Evolutionary conservation across 2,888 invertebrate species (phyloP), one percentile per base, ranked within the genome.

Genomic region (Drosophila demipolita): DNA sequence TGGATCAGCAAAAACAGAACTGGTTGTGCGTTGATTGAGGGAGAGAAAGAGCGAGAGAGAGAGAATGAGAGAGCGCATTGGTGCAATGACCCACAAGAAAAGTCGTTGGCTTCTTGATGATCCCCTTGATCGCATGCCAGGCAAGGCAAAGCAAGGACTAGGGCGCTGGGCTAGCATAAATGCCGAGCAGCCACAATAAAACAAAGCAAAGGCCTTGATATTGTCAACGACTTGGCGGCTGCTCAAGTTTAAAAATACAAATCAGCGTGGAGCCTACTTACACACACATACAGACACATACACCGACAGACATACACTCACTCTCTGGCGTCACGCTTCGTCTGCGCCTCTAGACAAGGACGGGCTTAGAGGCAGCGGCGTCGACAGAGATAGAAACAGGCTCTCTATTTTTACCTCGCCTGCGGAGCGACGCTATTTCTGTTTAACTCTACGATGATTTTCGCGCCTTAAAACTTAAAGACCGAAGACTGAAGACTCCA

Each of bases 31-130:
- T 38, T 29, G 50, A 55, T 23, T 48, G 55, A 52, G 48, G 36
- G 54, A 60, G 40, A 26, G 45, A 53, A 53, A 23, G 36, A 55
- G 53, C 11, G 58, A 53, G 26, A 38, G 45, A 9, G 42, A 36
- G 26, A 40, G 40, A 57, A 53, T 17, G 59, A 38, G 20, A 15
- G 17, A 35, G 48, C 53, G 7, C 0, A 15, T 71, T 20, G 35
- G 33, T 87, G 84, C 88, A 80, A 87, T 84, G 88, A 84, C 84
- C 84, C 68, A 87, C 64, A 87, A 76, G 80, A 74, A 87, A 78
- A 80, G 84, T 84, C 83, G 84, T 87, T 87, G 88, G 69, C 84
- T 76, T 86, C 77, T 77, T 71, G 70, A 57, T 71, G 70, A 60
- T 57, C 73, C 53, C 48, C 49, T 55, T 32, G 60, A 58, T 58